phyloP scores from a whole-genome alignment of 2,113 vertebrate genomes.

The Aptenodytes forsteri region DNA sequence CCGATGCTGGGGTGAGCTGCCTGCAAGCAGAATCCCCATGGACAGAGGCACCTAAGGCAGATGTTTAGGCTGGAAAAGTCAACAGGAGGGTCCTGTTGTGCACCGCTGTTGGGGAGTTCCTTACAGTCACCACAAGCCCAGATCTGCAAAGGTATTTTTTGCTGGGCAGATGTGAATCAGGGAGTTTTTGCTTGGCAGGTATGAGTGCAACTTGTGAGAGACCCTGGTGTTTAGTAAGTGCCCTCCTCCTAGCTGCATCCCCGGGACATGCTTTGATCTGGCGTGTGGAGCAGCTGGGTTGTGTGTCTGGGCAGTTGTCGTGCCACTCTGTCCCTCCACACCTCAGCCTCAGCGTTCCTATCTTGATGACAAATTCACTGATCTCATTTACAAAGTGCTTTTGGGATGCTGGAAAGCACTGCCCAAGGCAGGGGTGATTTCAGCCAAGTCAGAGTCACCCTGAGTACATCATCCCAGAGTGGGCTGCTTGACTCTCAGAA shows the following conservation, averaged over 20 bases:
- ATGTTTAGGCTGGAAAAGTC: not conserved
- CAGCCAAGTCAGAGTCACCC: not conserved
- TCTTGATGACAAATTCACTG: not conserved
- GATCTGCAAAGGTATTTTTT: not conserved
- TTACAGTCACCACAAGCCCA: not conserved
- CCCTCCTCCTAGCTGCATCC: not conserved
- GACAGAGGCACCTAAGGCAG: not conserved
- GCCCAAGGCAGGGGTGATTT: not conserved
- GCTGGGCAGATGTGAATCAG: not conserved
- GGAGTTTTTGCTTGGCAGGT: not conserved
- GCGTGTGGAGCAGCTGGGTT: rapidly evolving
- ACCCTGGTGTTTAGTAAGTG: not conserved
- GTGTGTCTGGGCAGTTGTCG: not conserved
- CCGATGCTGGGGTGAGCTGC: not conserved
- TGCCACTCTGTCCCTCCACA: not conserved
- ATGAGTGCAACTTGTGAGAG: not conserved
- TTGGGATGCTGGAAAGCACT: not conserved
- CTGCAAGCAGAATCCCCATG: not conserved
- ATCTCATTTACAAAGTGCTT: not conserved
- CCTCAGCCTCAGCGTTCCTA: not conserved
- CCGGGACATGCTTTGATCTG: not conserved
- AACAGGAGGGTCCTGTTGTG: not conserved
- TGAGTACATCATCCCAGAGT: not conserved
- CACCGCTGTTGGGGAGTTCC: not conserved
- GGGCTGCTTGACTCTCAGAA: not conserved